Conservation (phyloP, 2,888 invertebrate species). For the Limnephilus rhombicus region DNA sequence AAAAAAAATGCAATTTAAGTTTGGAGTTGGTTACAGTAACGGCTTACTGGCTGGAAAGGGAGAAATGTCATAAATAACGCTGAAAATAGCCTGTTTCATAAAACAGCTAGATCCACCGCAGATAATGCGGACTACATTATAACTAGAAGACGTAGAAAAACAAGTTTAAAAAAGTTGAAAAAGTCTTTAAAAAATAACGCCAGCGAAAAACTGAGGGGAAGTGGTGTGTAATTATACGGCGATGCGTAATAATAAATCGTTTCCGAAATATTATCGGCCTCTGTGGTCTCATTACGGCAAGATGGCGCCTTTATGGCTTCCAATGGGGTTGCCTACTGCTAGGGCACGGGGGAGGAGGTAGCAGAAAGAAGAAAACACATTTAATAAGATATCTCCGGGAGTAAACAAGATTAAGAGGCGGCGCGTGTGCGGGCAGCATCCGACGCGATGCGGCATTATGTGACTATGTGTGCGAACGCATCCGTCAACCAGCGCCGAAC, state of each 20-base stretch:
- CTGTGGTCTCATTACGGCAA: conserved; percentile 65
- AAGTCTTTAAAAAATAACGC: conserved; percentile 56
- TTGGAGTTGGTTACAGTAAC: neutral
- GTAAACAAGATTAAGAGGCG: conserved; percentile 65
- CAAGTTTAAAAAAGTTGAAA: conserved; percentile 32
- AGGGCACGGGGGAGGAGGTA: conserved; percentile 59
- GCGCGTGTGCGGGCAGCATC: conserved; percentile 53
- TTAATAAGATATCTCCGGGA: conserved; percentile 65
- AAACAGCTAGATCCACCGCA: conserved; percentile 29
- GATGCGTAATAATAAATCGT: conserved; percentile 66
- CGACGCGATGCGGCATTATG: neutral
- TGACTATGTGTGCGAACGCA: conserved; percentile 27
- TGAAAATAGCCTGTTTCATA: conserved; percentile 37
- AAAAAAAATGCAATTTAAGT: conserved; percentile 46
- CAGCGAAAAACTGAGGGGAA: conserved; percentile 47
- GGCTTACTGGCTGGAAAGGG: neutral
- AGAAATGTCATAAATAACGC: conserved; percentile 30
- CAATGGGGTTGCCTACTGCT: conserved; percentile 57
- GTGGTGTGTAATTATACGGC: conserved; percentile 64
- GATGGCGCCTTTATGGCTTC: conserved; percentile 63
- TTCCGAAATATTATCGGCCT: conserved; percentile 66
- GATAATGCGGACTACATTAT: conserved; percentile 50
- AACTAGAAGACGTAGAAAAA: neutral
- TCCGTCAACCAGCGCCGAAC: conserved; percentile 13
- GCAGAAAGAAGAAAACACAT: conserved; percentile 59